Conservation (phyloP, 2,888 invertebrate genomes). For the Drosophila anomalata region DNA sequence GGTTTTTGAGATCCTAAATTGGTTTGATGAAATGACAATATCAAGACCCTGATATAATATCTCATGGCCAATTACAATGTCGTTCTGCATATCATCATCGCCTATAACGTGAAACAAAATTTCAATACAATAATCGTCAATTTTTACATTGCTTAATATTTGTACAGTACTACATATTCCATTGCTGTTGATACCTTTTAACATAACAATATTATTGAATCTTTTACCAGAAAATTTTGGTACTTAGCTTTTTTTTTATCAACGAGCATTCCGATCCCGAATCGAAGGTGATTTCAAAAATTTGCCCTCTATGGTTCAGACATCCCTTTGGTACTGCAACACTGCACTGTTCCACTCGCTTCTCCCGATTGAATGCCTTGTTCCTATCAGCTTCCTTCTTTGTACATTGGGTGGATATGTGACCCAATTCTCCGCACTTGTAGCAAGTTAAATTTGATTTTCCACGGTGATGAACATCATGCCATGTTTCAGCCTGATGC, state of each 20-base stretch:
- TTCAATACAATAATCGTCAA: slow-evolving; percentile 17
- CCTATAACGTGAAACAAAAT: slow-evolving; percentile 7
- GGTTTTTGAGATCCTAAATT: slow-evolving; percentile 6
- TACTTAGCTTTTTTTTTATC: slow-evolving; percentile 38
- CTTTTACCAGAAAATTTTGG: slow-evolving; percentile 24
- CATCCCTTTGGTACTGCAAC: slow-evolving; percentile 37
- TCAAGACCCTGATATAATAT: neutral
- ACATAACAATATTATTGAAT: too few relatives aligned
- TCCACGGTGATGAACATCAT: too few relatives aligned
- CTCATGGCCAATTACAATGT: slow-evolving; percentile 1
- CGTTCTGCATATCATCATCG: slow-evolving; percentile 9
- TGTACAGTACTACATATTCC: slow-evolving; percentile 36
- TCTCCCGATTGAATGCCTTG: slow-evolving; percentile 7
- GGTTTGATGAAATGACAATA: slow-evolving; percentile 12
- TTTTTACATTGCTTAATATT: slow-evolving; percentile 23
- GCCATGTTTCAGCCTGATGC: too few relatives aligned
- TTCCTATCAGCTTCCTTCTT: too few relatives aligned
- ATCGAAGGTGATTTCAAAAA: slow-evolving; percentile 38
- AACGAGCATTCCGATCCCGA: slow-evolving; percentile 35
- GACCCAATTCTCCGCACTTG: too few relatives aligned
- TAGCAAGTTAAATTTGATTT: too few relatives aligned
- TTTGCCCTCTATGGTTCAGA: slow-evolving; percentile 27
- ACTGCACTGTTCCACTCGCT: slow-evolving; percentile 38
- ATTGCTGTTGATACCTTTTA: slow-evolving; percentile 27
- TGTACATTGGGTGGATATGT: too few relatives aligned